phyloP scores from a whole-genome alignment of 2,888 invertebrate species.

The Drosophila hamatofila region DNA sequence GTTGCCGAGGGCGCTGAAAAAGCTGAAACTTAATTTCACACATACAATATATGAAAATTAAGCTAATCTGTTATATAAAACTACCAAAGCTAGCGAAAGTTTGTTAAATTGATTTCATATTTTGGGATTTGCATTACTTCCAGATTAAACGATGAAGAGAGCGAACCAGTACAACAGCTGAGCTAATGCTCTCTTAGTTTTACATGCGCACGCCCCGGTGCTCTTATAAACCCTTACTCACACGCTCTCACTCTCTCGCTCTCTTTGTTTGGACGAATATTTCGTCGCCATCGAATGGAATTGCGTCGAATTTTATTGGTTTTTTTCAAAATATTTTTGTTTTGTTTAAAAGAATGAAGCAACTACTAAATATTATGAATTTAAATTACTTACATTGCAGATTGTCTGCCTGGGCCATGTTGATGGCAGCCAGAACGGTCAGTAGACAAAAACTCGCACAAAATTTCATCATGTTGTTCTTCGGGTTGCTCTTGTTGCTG shows the following conservation, averaged over 20 bases:
- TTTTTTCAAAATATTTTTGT: constrained; percentile 50
- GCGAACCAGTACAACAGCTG: constrained; percentile 28
- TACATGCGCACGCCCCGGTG: constrained; percentile 40
- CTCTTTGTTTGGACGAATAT: constrained; percentile 29
- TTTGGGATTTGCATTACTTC: constrained; percentile 18
- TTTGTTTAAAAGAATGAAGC: constrained; percentile 25
- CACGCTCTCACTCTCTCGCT: constrained; percentile 9
- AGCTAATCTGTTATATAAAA: constrained; percentile 26
- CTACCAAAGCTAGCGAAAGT: constrained; percentile 26
- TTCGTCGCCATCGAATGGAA: constrained; percentile 35
- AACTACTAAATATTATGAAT: not conserved
- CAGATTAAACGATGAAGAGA: constrained; percentile 23
- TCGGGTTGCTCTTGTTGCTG: constrained; percentile 48
- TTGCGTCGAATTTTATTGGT: constrained; percentile 71
- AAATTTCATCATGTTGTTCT: constrained; percentile 86
- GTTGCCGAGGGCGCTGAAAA: not conserved
- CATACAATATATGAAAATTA: constrained; percentile 33
- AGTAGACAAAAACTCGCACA: constrained; percentile 86
- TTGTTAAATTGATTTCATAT: constrained; percentile 31
- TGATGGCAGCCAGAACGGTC: constrained; percentile 71
- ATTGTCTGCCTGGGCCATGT: constrained; percentile 85
- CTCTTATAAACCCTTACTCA: constrained; percentile 19
- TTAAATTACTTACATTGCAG: constrained; percentile 89
- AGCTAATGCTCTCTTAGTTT: constrained; percentile 36
- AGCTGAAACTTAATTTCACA: constrained; percentile 34